Base-by-base conservation (phyloP, 2,113 vertebrate species). In the Mesocricetus auratus region DNA sequence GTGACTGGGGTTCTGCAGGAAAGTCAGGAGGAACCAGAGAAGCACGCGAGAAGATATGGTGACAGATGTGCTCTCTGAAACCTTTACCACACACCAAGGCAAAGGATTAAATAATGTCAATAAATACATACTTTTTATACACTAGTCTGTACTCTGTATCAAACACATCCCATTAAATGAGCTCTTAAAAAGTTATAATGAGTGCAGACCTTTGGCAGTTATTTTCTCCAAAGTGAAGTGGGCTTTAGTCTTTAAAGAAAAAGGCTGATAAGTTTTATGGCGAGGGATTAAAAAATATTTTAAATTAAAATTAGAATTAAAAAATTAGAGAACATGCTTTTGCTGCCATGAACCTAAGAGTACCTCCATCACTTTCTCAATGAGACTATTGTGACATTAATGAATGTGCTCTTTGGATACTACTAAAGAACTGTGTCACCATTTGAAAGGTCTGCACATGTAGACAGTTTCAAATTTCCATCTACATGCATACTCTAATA, bases 151-250 rank as follows among this genome's bases (percentile, higher is more conserved):
- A 66, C 2, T 73, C 3, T 31, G 42, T 3, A 36, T 68, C 47
- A 95, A 36, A 73, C 45, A 86, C 16, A 64, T 47, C 13, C 56
- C 39, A 85, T 64, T 85, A 31, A 45, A 17, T 29, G 16, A 64
- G 58, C 19, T 66, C 47, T 45, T 64, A 7, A 66, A 86, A 47
- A 7, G 10, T 60, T 69, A 87, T 47, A 45, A 88, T 60, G 82
- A 60, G 69, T 82, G 45, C 86, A 90, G 22, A 36, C 64, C 58
- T n/a, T 47, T 91, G 13, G 15, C 33, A 45, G 15, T 26, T 24
- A 53, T 56, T 78, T 71, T 94, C 50, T 56, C 10, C 56, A 88
- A 92, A 87, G 22, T 94, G n/a, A 92, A 85, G 50, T 62, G 21
- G 87, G 60, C 5, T 24, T 66, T 42, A 86, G 19, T 39, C 36